Conservation (phyloP, 1,140 invertebrate genomes). For the Drosophila repleta region DNA sequence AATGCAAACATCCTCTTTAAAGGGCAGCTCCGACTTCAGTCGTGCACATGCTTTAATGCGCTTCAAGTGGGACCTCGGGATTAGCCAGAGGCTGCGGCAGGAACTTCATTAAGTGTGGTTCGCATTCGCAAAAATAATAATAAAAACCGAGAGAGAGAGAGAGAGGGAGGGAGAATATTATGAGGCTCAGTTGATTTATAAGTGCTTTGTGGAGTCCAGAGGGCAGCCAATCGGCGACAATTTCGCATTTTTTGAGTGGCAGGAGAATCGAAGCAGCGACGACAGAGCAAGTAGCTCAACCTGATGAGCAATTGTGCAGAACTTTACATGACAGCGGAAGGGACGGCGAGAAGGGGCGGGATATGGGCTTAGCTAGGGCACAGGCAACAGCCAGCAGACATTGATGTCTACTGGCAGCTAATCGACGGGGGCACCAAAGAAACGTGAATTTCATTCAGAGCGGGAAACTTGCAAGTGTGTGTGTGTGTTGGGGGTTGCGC, state of each 20-base stretch:
- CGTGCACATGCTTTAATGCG: conserved; percentile 40
- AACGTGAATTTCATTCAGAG: conserved; percentile 34
- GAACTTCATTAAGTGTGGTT: conserved; percentile 56
- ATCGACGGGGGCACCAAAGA: conserved; percentile 64
- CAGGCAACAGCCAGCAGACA: conserved; percentile 57
- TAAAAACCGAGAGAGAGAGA: neutral
- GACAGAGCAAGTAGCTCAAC: conserved; percentile 27
- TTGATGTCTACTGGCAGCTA: conserved; percentile 75
- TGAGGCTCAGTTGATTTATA: conserved; percentile 73
- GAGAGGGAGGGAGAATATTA: conserved; percentile 34
- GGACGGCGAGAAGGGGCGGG: neutral
- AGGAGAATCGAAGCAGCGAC: conserved; percentile 15
- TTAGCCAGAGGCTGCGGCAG: conserved; percentile 2
- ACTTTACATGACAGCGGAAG: conserved; percentile 37
- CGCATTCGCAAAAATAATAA: conserved; percentile 44
- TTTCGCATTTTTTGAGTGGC: conserved; percentile 55
- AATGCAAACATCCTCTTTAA: conserved; percentile 69
- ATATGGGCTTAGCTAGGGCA: conserved; percentile 13
- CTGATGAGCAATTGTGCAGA: conserved; percentile 75
- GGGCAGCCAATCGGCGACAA: conserved; percentile 61
- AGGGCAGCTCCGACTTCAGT: conserved; percentile 15
- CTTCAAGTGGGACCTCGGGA: conserved; percentile 43
- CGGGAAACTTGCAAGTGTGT: neutral
- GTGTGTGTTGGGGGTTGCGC: conserved; percentile 7
- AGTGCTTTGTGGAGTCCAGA: conserved; percentile 12